Conservation (phyloP, 2,797 vertebrate species). For the Neomorphus geoffroyi region DNA sequence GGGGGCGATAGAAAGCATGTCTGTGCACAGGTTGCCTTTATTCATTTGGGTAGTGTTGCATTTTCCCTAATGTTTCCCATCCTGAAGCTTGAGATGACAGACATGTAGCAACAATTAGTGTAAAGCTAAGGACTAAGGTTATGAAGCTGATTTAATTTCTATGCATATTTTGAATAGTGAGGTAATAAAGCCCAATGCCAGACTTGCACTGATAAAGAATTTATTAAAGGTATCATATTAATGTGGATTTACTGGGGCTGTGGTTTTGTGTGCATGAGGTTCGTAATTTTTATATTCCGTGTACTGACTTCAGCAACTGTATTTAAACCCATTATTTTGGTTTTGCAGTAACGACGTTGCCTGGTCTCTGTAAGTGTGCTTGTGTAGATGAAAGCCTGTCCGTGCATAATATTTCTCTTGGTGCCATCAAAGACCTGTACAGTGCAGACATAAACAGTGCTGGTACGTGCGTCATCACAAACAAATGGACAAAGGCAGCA, state of each 20-base stretch:
- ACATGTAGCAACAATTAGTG: background rate
- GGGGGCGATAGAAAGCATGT: fast-evolving
- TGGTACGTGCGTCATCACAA: background rate
- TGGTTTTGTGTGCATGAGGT: background rate
- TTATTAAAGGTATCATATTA: background rate
- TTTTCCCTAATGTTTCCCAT: background rate
- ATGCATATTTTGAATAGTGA: background rate
- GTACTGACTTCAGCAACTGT: background rate
- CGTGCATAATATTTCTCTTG: background rate
- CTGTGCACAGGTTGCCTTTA: background rate
- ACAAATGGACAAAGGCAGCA: background rate
- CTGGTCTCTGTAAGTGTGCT: background rate
- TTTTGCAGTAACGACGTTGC: background rate
- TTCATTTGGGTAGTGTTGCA: background rate
- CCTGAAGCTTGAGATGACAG: background rate
- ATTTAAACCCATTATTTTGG: background rate
- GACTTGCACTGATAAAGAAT: background rate
- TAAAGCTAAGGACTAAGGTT: background rate
- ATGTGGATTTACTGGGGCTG: background rate
- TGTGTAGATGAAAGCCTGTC: background rate
- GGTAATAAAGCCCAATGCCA: background rate
- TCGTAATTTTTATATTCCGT: background rate
- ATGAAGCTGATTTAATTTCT: background rate
- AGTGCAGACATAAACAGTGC: background rate
- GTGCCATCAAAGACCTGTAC: background rate